Conservation (phyloP, 2,113 vertebrate genomes). For the Hystrix cristata region DNA sequence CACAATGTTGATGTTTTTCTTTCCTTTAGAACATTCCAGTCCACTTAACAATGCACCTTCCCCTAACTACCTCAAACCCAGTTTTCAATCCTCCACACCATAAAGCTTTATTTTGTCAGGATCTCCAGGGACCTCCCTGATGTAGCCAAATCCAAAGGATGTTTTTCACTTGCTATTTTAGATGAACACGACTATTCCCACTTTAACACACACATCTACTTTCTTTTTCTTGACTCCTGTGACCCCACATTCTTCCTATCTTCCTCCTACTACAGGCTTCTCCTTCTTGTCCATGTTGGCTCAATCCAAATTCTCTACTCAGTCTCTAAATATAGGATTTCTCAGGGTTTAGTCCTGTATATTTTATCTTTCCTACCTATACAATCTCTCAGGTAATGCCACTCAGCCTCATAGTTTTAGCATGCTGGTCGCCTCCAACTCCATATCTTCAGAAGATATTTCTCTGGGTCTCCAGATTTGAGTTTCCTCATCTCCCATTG, state of each 20-base stretch:
- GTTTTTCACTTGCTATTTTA: not conserved
- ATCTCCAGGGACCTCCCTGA: not conserved
- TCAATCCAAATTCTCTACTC: not conserved
- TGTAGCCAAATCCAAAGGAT: not conserved
- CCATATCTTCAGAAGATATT: not conserved
- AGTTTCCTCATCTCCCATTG: not conserved
- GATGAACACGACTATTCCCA: not conserved
- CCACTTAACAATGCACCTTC: not conserved
- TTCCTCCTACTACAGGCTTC: not conserved
- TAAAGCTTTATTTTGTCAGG: not conserved
- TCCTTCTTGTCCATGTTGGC: not conserved
- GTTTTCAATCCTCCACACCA: not conserved
- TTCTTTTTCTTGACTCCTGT: not conserved
- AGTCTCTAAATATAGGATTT: not conserved
- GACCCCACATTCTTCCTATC: not conserved
- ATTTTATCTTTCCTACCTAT: not conserved
- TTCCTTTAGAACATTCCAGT: not conserved
- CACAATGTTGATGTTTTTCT: not conserved
- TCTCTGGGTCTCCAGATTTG: not conserved
- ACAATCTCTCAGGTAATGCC: not conserved
- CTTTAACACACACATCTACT: not conserved
- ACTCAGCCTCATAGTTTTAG: not conserved
- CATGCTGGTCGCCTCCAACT: not conserved
- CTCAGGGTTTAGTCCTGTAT: not conserved
- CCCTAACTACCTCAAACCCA: not conserved